Conservation (phyloP, 2,797 vertebrate species). For the Coranthus polyacanthus region DNA sequence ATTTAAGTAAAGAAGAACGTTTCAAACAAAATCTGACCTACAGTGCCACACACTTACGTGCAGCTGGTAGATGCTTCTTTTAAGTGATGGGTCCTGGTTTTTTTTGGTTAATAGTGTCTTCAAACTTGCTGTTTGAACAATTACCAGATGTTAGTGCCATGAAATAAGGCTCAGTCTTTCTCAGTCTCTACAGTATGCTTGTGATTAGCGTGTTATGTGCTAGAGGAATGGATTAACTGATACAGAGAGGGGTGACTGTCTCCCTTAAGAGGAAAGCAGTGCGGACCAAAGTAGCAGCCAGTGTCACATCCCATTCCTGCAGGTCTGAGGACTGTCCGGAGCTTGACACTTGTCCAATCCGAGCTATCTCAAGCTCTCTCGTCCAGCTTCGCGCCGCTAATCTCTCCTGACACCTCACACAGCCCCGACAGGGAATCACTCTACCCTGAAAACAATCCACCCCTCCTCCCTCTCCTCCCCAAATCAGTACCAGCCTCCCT, state of each 20-base stretch:
- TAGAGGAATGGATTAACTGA: constrained; percentile 44
- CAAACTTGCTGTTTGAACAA: neutral
- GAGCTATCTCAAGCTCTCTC: constrained; percentile 68
- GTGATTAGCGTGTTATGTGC: constrained; percentile 34
- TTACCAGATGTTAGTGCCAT: constrained; percentile 11
- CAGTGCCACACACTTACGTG: constrained; percentile 31
- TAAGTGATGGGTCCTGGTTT: neutral
- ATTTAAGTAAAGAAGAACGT: constrained; percentile 12
- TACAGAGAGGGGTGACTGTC: constrained; percentile 41
- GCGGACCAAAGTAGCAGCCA: constrained; percentile 43
- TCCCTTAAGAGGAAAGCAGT: constrained; percentile 41
- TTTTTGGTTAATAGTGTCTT: constrained; percentile 18
- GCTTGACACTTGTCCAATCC: constrained; percentile 81
- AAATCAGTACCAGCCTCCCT: constrained; percentile 57
- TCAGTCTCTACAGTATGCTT: constrained; percentile 12
- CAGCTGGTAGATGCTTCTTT: constrained; percentile 3
- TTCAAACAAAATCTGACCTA: constrained; percentile 20
- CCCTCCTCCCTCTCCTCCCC: constrained; percentile 46
- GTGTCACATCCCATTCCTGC: constrained; percentile 81
- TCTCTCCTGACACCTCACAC: constrained; percentile 80
- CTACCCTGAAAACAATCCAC: constrained; percentile 81
- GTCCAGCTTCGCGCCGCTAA: constrained; percentile 74
- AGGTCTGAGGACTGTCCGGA: constrained; percentile 73
- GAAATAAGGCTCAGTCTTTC: constrained; percentile 5
- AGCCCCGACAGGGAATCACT: constrained; percentile 74